phyloP scores from a whole-genome alignment of 2,797 vertebrate species.

The Labeo calbasu region DNA sequence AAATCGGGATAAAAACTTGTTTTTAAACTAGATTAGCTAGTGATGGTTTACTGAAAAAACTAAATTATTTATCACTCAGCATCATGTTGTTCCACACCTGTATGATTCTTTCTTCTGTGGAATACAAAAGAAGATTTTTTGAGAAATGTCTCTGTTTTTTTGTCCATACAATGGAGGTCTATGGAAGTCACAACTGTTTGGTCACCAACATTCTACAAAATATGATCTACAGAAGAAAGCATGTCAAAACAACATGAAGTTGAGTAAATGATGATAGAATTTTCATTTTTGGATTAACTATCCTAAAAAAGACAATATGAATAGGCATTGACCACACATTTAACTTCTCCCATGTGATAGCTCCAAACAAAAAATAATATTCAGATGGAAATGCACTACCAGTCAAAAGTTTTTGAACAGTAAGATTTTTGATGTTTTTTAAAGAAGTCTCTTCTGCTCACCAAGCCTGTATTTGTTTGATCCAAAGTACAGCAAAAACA shows the following conservation, averaged over 20 bases:
- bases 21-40: background rate
- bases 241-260: background rate
- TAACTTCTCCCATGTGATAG: background rate
- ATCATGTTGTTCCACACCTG: background rate
- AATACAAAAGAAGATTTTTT: background rate
- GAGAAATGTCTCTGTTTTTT: background rate
- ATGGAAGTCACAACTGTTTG: background rate
- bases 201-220: background rate
- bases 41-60: background rate
- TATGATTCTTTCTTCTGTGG: background rate
- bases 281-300: background rate
- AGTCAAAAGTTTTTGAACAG: too few relatives aligned
- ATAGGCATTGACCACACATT: background rate
- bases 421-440: too few relatives aligned
- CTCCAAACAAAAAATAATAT: background rate
- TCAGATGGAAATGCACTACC: background rate
- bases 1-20: background rate
- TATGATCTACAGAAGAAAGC: background rate
- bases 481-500: too few relatives aligned
- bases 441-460: too few relatives aligned
- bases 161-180: background rate
- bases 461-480: too few relatives aligned
- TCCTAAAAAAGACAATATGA: background rate
- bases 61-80: background rate
- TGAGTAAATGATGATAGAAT: background rate